Evolutionary conservation across 1,140 invertebrate genomes (phyloP), one percentile per base, ranked within the genome.

Genomic region (Alviniconcha marisindica): DNA sequence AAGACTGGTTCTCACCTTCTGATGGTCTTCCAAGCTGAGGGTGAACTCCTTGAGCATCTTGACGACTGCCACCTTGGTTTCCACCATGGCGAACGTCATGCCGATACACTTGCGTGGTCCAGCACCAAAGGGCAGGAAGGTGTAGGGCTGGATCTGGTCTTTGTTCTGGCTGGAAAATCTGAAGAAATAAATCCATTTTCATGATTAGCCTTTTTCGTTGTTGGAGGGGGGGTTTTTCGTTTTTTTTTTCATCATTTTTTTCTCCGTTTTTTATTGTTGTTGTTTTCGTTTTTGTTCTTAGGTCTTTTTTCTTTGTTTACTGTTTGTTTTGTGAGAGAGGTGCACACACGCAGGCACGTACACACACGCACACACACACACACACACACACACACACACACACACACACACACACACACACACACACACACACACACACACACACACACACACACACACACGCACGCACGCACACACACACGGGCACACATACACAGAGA

Each of bases 101-200:
- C 92, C 93, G 54, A 93, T 91, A 83, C 93, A 93, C 77, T 89
- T 92, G 69, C 92, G 88, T 0, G 92, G 92, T 24, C 93, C 93
- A 31, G 90, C 90, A 5, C 92, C 92, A 80, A 93, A 93, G 21
- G 93, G 90, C 33, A 93, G 81, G 78, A 86, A 93, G 2, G 87
- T 89, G 48, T 90, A 89, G 0, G 90, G 87, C 56, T 85, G 78
- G 21, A 89, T 87, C 14, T 84, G 85, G 0, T 76, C 82, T 33
- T 86, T 88, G 42, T 90, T 88, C 78, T 88, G 86, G 18, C 82
- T 18, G 5, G 86, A 86, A 82, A 91, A 91, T 60, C 91, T 91
- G 80, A 31, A 88, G 84, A 15, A n/a, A n/a, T n/a, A n/a, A n/a
- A n/a, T n/a, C n/a, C n/a, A n/a, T n/a, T n/a, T n/a, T n/a, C n/a